These are phyloP conservation scores for Rhynchotus rufescens DNA, from an alignment of 2,797 vertebrate genomes.

Conservation along the genomic window DNA sequence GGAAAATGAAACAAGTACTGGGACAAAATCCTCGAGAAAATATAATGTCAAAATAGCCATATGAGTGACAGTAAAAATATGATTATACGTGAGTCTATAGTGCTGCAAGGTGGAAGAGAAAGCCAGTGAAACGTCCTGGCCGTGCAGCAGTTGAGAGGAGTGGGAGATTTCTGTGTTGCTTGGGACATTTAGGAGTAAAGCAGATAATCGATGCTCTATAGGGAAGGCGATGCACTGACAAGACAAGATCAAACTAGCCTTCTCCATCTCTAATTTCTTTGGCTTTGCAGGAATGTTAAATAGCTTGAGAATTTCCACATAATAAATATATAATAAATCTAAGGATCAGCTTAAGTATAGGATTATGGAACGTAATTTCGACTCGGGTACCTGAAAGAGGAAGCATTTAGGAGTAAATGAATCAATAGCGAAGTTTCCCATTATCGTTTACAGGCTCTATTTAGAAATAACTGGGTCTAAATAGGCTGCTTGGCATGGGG, in stretches of 20 bases:
- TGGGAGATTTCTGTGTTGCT: not conserved
- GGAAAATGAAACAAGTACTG: conserved; percentile 17
- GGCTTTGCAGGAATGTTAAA: conserved; percentile 75
- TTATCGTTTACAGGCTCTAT: conserved; percentile 79
- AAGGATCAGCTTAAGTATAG: conserved; percentile 70
- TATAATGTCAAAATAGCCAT: not conserved
- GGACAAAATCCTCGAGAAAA: not conserved
- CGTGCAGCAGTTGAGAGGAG: not conserved
- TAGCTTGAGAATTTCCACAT: conserved; percentile 65
- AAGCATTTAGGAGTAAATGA: conserved; percentile 76
- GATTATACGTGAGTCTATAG: not conserved
- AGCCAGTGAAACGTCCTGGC: not conserved
- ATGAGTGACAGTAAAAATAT: not conserved
- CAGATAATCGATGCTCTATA: not conserved
- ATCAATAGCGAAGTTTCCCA: conserved; percentile 79
- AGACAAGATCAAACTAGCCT: conserved; percentile 61
- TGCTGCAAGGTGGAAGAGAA: not conserved
- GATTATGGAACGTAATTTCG: conserved; percentile 75
- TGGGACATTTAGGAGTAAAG: conserved; percentile 18
- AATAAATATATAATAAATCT: conserved; percentile 74
- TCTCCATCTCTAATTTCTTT: conserved; percentile 47
- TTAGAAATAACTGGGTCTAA: conserved; percentile 80
- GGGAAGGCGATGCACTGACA: not conserved
- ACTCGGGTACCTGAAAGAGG: conserved; percentile 75
- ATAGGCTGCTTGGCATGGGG: conserved; percentile 64